A percentile compares a stretch with the other conserved stretches of the same genome.
phyloP scores from a whole-genome alignment of 2,113 vertebrate species.

The Seriola rivoliana region DNA sequence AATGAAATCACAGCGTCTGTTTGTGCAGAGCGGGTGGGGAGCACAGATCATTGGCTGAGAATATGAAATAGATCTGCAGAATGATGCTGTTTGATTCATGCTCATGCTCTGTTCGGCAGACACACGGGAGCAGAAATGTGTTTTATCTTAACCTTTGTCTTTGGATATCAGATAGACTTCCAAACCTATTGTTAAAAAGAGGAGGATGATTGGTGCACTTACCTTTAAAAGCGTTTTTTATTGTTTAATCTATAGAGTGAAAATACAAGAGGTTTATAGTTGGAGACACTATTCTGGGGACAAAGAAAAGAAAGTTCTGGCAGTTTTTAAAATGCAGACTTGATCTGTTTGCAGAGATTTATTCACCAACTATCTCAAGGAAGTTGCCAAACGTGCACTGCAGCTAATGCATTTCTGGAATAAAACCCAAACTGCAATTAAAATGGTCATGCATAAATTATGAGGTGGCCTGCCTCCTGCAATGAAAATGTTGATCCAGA shows the following conservation, averaged over 20 bases:
- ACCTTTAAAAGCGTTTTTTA: slow-evolving; percentile 8
- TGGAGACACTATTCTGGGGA: slow-evolving; percentile 7
- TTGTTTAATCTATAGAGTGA: slow-evolving; percentile 30
- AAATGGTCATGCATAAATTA: slow-evolving; percentile 20
- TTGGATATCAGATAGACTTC: slow-evolving; percentile 25
- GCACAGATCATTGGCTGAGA: slow-evolving; percentile 56
- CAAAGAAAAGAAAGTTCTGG: not conserved
- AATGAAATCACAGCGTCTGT: slow-evolving; percentile 74
- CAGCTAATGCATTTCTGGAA: not conserved
- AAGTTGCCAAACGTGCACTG: slow-evolving; percentile 16
- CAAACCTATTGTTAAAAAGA: slow-evolving; percentile 32
- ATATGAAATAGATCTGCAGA: slow-evolving; percentile 70
- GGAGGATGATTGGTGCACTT: not conserved
- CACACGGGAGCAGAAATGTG: slow-evolving; percentile 29
- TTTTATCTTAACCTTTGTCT: slow-evolving; percentile 29
- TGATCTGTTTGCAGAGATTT: slow-evolving; percentile 12
- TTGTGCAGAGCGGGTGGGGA: slow-evolving; percentile 47
- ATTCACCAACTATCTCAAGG: not conserved
- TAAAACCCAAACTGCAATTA: slow-evolving; percentile 8
- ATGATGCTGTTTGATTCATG: slow-evolving; percentile 57
- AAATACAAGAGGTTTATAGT: not conserved
- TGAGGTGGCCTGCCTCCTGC: not conserved
- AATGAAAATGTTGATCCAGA: not conserved
- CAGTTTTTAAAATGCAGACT: not conserved
- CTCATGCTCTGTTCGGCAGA: slow-evolving; percentile 52